These are phyloP conservation scores for Notiomystis cincta DNA, from an alignment of 2,113 vertebrate genomes.

Conservation along the genomic window DNA sequence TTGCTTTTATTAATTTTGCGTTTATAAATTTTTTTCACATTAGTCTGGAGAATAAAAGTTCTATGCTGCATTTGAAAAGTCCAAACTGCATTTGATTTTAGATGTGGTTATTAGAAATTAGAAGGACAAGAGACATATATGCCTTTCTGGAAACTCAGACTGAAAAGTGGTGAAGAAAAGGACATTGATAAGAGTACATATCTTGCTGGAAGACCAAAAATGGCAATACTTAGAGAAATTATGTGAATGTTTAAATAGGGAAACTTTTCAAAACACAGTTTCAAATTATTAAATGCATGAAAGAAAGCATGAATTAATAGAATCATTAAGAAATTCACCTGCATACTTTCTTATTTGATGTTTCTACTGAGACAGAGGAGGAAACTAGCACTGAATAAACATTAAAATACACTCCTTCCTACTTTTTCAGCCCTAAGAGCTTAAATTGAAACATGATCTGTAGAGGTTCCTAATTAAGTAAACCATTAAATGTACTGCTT, in stretches of 20 bases:
- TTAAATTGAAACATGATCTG: background rate
- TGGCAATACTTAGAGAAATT: background rate
- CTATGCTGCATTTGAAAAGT: background rate
- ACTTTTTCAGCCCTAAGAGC: background rate
- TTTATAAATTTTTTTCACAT: background rate
- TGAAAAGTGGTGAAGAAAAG: background rate
- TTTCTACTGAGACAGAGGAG: background rate
- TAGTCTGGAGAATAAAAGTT: background rate
- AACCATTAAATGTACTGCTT: background rate
- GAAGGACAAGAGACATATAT: background rate
- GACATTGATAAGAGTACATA: background rate
- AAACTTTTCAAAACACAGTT: background rate
- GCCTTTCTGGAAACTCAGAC: background rate
- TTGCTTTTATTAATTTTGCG: background rate
- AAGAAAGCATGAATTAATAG: background rate
- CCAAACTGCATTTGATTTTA: background rate
- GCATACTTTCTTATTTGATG: background rate
- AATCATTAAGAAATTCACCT: background rate
- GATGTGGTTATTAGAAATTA: background rate
- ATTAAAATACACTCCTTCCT: background rate
- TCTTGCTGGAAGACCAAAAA: background rate
- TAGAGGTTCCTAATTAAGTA: background rate
- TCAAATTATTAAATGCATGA: background rate
- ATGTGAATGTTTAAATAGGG: background rate
- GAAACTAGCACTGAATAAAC: background rate